Conservation (phyloP, 2,797 vertebrate genomes). For the Halcyon smyrnensis region DNA sequence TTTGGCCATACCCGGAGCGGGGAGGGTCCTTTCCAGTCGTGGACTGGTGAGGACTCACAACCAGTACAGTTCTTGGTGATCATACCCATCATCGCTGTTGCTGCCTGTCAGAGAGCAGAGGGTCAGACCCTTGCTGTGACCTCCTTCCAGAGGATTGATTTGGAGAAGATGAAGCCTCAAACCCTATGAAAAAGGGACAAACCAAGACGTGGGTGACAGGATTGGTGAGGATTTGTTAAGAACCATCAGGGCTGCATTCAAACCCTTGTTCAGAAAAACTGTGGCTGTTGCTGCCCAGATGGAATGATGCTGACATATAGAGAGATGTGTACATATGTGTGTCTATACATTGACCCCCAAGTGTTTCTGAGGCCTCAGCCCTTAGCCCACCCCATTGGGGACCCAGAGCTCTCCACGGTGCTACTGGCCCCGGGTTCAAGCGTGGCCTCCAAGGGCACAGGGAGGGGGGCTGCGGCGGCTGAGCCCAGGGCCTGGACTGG, state of each 20-base stretch:
- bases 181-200: neutral
- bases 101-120: too few species aligned
- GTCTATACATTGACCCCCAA: accelerated
- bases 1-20: accelerated
- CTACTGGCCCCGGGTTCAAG: neutral
- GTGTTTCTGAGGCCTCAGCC: neutral
- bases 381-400: neutral
- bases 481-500: accelerated
- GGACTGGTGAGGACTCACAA: neutral
- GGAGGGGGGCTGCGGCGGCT: accelerated
- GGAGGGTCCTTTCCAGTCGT: neutral
- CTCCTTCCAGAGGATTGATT: too few species aligned
- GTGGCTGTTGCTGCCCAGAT: accelerated
- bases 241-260: accelerated
- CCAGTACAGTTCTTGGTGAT: neutral
- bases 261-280: accelerated
- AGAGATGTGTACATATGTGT: accelerated
- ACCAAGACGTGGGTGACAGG: accelerated
- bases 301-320: accelerated
- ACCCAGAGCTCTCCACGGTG: constrained; percentile 2
- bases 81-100: accelerated
- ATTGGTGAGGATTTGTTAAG: neutral
- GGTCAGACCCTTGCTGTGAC: neutral
- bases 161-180: neutral
- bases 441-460: accelerated